These are phyloP conservation scores for Hydractinia echinata DNA, from an alignment of 30 jellyfish, hydroid and myxozoan species.

Conservation along the genomic window DNA sequence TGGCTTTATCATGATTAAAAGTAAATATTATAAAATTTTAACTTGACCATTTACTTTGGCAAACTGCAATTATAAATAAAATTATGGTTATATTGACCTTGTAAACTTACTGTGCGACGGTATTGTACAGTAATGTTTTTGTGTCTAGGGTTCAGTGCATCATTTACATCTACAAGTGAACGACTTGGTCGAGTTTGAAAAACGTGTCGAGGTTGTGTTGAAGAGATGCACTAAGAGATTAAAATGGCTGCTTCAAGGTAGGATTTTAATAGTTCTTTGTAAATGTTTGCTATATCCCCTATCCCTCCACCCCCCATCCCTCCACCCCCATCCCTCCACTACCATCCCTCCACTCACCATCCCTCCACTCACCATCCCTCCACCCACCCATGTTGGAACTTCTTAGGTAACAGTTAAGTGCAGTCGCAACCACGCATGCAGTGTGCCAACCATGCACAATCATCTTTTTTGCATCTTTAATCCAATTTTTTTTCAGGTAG, in stretches of 20 bases:
- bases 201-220: constrained; percentile 36
- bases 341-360: no score
- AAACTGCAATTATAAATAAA: no score
- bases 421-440: background rate
- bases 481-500: constrained; percentile 40
- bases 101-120: background rate
- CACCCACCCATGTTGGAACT: background rate
- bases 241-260: constrained; percentile 75
- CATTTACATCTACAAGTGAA: constrained; percentile 53
- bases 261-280: background rate
- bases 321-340: no score
- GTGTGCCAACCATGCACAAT: background rate
- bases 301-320: background rate
- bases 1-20: no score
- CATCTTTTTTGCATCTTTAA: background rate
- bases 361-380: no score
- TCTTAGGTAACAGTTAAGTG: background rate
- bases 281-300: background rate
- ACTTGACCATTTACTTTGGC: no score
- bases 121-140: no score
- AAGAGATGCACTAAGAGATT: constrained; percentile 53
- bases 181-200: constrained; percentile 65
- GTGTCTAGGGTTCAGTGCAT: constrained; percentile 40
- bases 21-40: no score
- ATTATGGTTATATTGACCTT: background rate